phyloP scores from a whole-genome alignment of 2,888 invertebrate species.

The Petrophora chlorosata region DNA sequence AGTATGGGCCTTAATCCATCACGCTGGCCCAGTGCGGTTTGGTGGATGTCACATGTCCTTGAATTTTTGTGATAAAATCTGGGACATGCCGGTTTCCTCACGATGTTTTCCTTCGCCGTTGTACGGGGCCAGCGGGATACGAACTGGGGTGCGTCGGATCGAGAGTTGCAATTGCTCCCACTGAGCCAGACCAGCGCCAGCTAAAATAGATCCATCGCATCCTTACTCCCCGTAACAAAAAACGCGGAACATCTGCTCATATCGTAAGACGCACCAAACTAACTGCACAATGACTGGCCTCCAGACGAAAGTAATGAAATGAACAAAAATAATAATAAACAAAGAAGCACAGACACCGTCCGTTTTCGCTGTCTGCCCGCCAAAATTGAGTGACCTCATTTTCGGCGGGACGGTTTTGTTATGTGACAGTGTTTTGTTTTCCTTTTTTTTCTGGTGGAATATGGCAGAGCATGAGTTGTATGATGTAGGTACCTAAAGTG shows the following conservation, averaged over 20 bases:
- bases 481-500: neutral
- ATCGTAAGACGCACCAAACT: conserved; percentile 47
- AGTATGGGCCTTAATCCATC: too few relatives aligned
- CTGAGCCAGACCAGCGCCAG: too few relatives aligned
- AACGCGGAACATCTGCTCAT: conserved; percentile 57
- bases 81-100: too few relatives aligned
- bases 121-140: too few relatives aligned
- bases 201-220: too few relatives aligned
- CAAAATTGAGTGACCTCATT: conserved; percentile 70
- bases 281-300: conserved; percentile 55
- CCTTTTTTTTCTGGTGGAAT: conserved; percentile 6
- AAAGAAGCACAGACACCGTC: conserved; percentile 18
- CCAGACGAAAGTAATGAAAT: conserved; percentile 66
- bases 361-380: conserved; percentile 38
- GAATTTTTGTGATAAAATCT: too few relatives aligned
- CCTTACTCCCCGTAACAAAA: conserved; percentile 7
- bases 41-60: too few relatives aligned
- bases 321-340: conserved; percentile 38
- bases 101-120: too few relatives aligned
- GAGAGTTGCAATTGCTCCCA: too few relatives aligned
- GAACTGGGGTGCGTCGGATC: too few relatives aligned
- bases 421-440: conserved; percentile 32
- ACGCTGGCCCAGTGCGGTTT: too few relatives aligned
- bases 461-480: neutral
- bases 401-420: conserved; percentile 33